These are phyloP conservation scores for Idris sp. DNA, from an alignment of 1,140 invertebrate species.

Conservation along the genomic window DNA sequence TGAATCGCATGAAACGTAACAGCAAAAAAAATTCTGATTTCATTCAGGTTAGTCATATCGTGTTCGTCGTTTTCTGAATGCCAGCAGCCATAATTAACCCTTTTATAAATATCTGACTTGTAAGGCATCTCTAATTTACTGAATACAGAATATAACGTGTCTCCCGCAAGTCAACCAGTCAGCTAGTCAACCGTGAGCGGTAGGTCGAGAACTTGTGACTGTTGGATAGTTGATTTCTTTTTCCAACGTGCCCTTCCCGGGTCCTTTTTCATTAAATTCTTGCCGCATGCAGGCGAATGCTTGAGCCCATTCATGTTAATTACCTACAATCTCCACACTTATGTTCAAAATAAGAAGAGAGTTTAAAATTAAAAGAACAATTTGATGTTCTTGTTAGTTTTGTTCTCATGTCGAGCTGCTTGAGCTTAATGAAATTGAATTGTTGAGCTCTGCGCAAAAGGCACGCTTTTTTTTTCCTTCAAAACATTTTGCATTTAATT, in stretches of 20 bases:
- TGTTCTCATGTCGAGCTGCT: slow-evolving; percentile 28
- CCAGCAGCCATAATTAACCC: slow-evolving; percentile 68
- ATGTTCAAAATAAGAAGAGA: slow-evolving; percentile 45
- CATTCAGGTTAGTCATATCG: slow-evolving; percentile 28
- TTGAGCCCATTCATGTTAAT: slow-evolving; percentile 67
- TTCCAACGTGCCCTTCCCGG: slow-evolving; percentile 46
- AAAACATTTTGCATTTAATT: slow-evolving; percentile 11
- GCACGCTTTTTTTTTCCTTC: slow-evolving; percentile 26
- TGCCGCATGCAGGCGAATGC: slow-evolving; percentile 54
- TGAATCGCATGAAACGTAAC: slow-evolving; percentile 25
- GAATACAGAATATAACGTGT: slow-evolving; percentile 41
- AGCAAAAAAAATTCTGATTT: slow-evolving; percentile 2
- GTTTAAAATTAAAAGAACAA: slow-evolving; percentile 46
- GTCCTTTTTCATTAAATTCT: slow-evolving; percentile 52
- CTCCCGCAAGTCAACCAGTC: slow-evolving; percentile 36
- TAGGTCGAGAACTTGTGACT: slow-evolving; percentile 53
- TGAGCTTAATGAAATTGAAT: slow-evolving; percentile 41
- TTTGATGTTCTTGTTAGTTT: slow-evolving; percentile 32
- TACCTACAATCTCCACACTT: slow-evolving; percentile 62
- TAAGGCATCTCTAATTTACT: slow-evolving; percentile 71
- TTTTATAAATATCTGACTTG: slow-evolving; percentile 71
- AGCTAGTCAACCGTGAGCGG: slow-evolving; percentile 38
- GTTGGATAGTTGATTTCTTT: slow-evolving; percentile 57
- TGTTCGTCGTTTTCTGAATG: slow-evolving; percentile 38
- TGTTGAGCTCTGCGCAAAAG: slow-evolving; percentile 4